Conservation (phyloP, 2,113 vertebrate genomes). For the Hucho hucho region DNA sequence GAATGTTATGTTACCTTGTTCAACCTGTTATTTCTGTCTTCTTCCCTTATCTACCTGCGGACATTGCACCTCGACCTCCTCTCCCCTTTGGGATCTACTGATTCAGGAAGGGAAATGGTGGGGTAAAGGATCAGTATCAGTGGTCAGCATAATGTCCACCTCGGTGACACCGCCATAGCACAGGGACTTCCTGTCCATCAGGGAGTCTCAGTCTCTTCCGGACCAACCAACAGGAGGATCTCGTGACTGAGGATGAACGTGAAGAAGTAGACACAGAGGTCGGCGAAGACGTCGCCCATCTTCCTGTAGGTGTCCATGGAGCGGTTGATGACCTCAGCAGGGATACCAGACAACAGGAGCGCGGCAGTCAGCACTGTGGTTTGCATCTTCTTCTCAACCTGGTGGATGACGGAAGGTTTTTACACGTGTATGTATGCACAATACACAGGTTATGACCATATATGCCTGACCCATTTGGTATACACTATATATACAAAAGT, state of each 20-base stretch:
- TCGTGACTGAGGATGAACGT: conserved; percentile 93
- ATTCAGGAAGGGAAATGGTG: background rate
- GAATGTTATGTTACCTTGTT: background rate
- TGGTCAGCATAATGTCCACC: background rate
- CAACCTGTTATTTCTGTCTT: background rate
- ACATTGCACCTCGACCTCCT: background rate
- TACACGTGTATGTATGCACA: background rate
- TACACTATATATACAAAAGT: no score
- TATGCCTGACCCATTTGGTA: background rate
- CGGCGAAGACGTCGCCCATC: conserved; percentile 97
- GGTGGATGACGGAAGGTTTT: background rate
- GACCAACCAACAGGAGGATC: conserved; percentile 78
- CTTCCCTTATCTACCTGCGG: background rate
- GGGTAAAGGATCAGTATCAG: background rate
- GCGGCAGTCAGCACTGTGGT: conserved; percentile 92
- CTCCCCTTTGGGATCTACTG: background rate
- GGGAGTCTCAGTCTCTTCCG: conserved; percentile 64
- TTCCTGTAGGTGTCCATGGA: conserved; percentile 97
- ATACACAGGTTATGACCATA: background rate
- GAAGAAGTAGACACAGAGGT: conserved; percentile 97
- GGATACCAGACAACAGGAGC: conserved; percentile 92
- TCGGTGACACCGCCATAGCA: background rate
- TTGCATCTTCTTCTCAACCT: conserved; percentile 91
- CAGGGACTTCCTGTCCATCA: conserved; percentile 39
- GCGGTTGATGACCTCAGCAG: conserved; percentile 93